Percentiles rank a stretch among this genome's conserved stretches.
Evolutionary conservation across 37 sponge, comb jelly and placozoan species (phyloP).

Genomic region (Petrosia ficiformis): DNA sequence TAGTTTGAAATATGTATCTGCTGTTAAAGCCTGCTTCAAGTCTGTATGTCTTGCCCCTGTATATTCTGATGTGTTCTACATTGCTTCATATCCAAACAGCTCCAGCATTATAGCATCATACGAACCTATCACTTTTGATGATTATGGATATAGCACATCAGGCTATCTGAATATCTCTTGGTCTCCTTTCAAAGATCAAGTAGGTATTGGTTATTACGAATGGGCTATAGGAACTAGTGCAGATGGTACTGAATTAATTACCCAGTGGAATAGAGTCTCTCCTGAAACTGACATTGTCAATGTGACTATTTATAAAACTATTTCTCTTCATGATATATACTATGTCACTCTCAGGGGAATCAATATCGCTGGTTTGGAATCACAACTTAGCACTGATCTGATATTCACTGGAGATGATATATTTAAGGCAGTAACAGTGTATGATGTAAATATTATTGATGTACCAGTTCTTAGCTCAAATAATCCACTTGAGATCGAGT

Average conservation of each 20-base stretch:
- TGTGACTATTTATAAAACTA: constrained; percentile 5
- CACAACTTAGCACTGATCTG: neutral
- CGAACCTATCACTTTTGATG: constrained; percentile 15
- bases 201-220: constrained; percentile 28
- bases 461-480: neutral
- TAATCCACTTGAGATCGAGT: constrained; percentile 31
- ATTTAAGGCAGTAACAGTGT: constrained; percentile 17
- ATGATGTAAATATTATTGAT: constrained; percentile 21
- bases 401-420: neutral
- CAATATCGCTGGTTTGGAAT: constrained; percentile 30
- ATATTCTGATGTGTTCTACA: constrained; percentile 50
- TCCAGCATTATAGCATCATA: constrained; percentile 24
- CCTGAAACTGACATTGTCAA: neutral
- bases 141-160: constrained; percentile 20
- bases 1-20: constrained; percentile 14
- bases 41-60: constrained; percentile 46
- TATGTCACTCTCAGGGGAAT: constrained; percentile 23
- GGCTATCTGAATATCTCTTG: constrained; percentile 34
- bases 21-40: constrained; percentile 39
- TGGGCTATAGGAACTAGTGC: constrained; percentile 31
- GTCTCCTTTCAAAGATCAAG: constrained; percentile 13
- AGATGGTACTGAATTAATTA: constrained; percentile 13
- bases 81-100: constrained; percentile 24
- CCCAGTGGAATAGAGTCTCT: constrained; percentile 27
- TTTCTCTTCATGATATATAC: constrained; percentile 20